Base-by-base conservation (phyloP, 2,888 invertebrate species). In the Drosophila phalerata region DNA sequence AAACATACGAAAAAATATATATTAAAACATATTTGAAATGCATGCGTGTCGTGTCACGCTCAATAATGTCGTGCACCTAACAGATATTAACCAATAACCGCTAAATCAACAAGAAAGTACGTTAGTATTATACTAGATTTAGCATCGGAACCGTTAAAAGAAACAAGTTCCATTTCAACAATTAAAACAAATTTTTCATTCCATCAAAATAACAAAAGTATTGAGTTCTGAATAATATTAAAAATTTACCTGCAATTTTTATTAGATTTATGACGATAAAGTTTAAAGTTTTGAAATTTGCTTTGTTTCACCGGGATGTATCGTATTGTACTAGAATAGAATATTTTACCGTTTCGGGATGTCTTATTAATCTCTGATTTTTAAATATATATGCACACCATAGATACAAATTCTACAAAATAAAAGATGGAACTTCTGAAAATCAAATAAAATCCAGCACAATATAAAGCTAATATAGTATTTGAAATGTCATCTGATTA, bases 21-120 rank as follows among this genome's bases (percentile, higher is more conserved):
- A 22, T 56, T 17, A 2, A 45, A 56, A 15, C 8, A 25, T 11
- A 19, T 56, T 43, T 43, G n/a, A 53, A 28, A 53, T 52, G 25
- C 15, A 11, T 37, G 34, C 37, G 34, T 32, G 48, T 48, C 28
- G 15, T 15, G 48, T 48, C 34, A 22, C n/a, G 19, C 49, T 8
- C 32, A 17, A 49, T 9, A 49, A 2, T 6, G 3, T 11, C 28
- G 13, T 43, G 15, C 2, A 10, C 9, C 15, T 38, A 8, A 15
- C 8, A 38, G 38, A 40, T 34, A 34, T 40, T 15, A 40, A 40
- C 1, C 11, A 43, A 3, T 43, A 6, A 42, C 2, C 11, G 13
- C 5, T 42, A 11, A 3, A 8, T n/a, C n/a, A 42, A 42, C 19
- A 22, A 13, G 13, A 22, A 43, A 40, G 5, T 22, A 10, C 22